phyloP scores from a whole-genome alignment of 2,888 invertebrate species.

The Hirudinaria manillensis region DNA sequence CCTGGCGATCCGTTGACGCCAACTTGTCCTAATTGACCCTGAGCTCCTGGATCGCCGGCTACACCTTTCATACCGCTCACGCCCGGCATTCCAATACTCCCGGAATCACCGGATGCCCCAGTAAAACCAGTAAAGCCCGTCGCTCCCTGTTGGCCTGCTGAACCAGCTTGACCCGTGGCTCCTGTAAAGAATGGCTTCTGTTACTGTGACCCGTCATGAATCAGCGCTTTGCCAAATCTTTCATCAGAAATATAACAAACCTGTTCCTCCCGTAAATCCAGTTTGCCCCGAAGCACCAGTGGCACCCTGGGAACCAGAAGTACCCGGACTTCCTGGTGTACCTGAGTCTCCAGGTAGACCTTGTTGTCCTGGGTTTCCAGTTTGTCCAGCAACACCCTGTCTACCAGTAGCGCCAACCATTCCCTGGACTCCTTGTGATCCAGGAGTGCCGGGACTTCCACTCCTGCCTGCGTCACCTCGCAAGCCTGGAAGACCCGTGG shows the following conservation, averaged over 20 bases:
- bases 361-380: conserved; percentile 29
- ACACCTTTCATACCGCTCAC: conserved; percentile 18
- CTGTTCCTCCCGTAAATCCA: conserved; percentile 26
- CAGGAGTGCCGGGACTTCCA: conserved; percentile 15
- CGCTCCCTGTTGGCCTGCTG: conserved; percentile 24
- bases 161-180: conserved; percentile 29
- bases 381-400: conserved; percentile 18
- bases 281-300: conserved; percentile 28
- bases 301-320: conserved; percentile 34
- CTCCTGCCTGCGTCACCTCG: conserved; percentile 28
- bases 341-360: conserved; percentile 36
- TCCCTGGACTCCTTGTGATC: conserved; percentile 28
- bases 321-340: conserved; percentile 37
- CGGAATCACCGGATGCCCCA: conserved; percentile 30
- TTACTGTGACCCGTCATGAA: no score
- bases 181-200: conserved; percentile 16
- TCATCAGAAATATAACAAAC: background rate
- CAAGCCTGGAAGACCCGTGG: conserved; percentile 14
- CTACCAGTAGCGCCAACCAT: conserved; percentile 6
- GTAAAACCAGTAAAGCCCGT: conserved; percentile 33
- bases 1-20: conserved; percentile 27
- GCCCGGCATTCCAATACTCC: conserved; percentile 26
- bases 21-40: background rate
- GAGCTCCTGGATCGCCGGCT: conserved; percentile 24
- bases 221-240: no score